phyloP scores from a whole-genome alignment of 1,140 invertebrate genomes.

The Eubasilissa regina region DNA sequence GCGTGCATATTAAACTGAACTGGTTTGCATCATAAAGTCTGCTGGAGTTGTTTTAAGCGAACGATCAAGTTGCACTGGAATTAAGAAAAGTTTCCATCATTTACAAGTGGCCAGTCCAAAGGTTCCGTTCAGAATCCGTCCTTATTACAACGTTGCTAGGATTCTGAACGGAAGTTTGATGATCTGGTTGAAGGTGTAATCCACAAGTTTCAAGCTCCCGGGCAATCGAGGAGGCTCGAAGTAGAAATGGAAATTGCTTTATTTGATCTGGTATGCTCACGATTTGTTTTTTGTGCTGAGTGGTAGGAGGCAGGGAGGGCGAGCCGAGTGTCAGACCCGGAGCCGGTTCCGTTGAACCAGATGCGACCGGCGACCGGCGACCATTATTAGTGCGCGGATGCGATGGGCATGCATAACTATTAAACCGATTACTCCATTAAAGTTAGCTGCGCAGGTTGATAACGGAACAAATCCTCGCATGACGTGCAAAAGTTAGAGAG shows the following conservation, averaged over 20 bases:
- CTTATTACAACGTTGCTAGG: neutral
- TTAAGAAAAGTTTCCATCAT: neutral
- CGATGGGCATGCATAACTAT: conserved; percentile 42
- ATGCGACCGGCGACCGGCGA: conserved; percentile 3
- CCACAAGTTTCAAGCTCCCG: conserved; percentile 15
- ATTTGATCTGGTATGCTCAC: neutral
- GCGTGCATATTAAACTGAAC: conserved; percentile 58
- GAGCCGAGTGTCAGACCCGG: neutral
- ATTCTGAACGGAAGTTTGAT: conserved; percentile 28
- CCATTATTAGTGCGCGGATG: conserved; percentile 41
- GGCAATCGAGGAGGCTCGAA: conserved; percentile 3
- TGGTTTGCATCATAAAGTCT: conserved; percentile 59
- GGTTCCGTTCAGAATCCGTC: neutral
- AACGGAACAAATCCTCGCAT: conserved; percentile 12
- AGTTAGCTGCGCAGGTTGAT: conserved; percentile 16
- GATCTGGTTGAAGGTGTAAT: conserved; percentile 22
- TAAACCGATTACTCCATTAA: conserved; percentile 36
- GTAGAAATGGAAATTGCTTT: neutral
- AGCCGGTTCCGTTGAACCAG: conserved; percentile 39
- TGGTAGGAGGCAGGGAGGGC: neutral
- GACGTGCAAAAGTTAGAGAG: too few species aligned
- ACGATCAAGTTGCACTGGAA: neutral
- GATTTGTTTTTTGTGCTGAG: neutral
- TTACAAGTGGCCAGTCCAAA: neutral
- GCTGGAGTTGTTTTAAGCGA: neutral